A percentile compares a stretch with the other conserved stretches of the same genome.
Conservation (phyloP, 1,140 invertebrate genomes). For the Zaprionus davidi region DNA sequence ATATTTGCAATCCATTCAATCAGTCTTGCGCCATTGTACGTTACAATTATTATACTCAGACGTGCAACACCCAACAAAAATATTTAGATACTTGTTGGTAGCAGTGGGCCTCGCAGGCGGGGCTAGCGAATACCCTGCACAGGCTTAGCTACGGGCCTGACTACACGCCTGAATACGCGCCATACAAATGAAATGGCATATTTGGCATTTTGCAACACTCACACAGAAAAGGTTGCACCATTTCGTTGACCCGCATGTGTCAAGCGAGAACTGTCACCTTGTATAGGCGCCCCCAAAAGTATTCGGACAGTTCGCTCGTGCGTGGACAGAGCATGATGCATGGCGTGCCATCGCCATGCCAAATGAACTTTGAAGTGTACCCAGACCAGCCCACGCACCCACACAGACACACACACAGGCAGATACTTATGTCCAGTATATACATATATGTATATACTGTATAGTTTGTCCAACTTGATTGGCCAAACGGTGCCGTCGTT, state of each 20-base stretch:
- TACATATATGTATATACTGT: not conserved
- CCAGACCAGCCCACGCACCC: not conserved
- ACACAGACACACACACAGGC: not conserved
- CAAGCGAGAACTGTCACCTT: slow-evolving; percentile 62
- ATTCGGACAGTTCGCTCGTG: slow-evolving; percentile 58
- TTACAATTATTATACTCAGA: no score
- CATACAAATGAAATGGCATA: slow-evolving; percentile 31
- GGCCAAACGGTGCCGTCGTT: slow-evolving; percentile 7
- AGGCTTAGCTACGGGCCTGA: no score
- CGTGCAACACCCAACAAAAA: no score
- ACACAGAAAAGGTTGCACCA: slow-evolving; percentile 41
- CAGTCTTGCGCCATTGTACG: no score
- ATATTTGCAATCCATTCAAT: no score
- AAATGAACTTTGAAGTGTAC: slow-evolving; percentile 53
- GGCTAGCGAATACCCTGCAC: no score
- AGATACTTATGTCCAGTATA: not conserved
- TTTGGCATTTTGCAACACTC: slow-evolving; percentile 49
- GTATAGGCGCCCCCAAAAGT: slow-evolving; percentile 14
- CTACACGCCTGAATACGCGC: slow-evolving; percentile 1
- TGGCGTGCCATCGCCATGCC: slow-evolving; percentile 27
- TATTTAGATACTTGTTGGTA: no score
- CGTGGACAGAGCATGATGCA: slow-evolving; percentile 41
- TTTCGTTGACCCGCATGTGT: slow-evolving; percentile 64
- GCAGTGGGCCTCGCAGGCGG: no score
- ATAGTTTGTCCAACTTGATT: slow-evolving; percentile 47